Base-by-base conservation (phyloP, 2,113 vertebrate genomes). In the Entelurus aequoreus region DNA sequence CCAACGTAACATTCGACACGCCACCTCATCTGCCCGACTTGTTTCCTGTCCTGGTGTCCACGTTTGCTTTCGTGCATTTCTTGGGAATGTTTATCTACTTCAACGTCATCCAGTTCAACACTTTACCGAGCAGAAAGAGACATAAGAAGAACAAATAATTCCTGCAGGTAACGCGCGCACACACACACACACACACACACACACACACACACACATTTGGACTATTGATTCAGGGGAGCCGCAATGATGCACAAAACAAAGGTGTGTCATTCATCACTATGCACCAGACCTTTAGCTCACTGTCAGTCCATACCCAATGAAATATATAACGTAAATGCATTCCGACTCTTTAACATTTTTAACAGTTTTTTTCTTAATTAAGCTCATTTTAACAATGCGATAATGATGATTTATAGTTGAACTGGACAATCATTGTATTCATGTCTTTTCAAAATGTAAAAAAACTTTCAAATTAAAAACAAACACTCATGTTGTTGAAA, bases 131-230 rank as follows among this genome's bases (percentile, higher is more conserved):
- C 48, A 90, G 66, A 62, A 91, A 81, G 83, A 88, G 64, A 69
- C 92, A 90, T 72, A 97, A 95, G 89, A 98, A 97, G 88, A 83
- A 38, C 9, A 91, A 87, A 86, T 96, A 88, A 92, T 6, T 40
- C 10, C 8, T 16, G 16, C 12, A 6, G 42, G 42, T 46, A 46
- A 11, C 5, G 11, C 42, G 10, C 42, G 10, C 42, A 19, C 19
- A 19, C 19, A 19, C 19, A 19, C 19, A 19, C 19, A 19, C 19
- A 19, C 19, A 19, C 19, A 19, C 19, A 19, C 28, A 28, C 28
- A 28, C 2, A 28, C 28, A 46, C 42, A 16, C 6, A 63, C 13
- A 9, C 14, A 40, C 35, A 9, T 57, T 66, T 70, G n/a, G 15
- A 38, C 42, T 46, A 4, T 57, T 47, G 12, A 36, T 53, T 48